These are phyloP conservation scores for Sminthurides aquaticus DNA, from an alignment of 2,888 invertebrate species.

Conservation along the genomic window DNA sequence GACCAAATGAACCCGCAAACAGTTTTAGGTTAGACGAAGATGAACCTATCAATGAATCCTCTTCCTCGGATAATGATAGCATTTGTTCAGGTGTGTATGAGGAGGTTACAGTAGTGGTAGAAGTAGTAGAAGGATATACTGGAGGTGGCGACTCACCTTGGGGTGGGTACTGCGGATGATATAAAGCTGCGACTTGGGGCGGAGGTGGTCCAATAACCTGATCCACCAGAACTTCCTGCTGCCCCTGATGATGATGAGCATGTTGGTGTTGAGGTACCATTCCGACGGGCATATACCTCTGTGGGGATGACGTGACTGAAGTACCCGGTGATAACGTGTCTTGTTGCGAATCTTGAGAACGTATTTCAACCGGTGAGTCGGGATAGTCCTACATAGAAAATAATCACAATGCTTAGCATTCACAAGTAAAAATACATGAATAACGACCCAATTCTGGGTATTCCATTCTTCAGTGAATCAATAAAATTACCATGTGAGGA, in stretches of 20 bases:
- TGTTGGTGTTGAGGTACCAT: constrained; percentile 13
- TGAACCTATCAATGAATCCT: constrained; percentile 15
- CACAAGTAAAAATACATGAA: too few species aligned
- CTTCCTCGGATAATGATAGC: neutral
- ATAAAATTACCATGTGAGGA: constrained; percentile 18
- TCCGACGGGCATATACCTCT: constrained; percentile 19
- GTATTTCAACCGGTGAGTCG: constrained; percentile 23
- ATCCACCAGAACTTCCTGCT: constrained; percentile 15
- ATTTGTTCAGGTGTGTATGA: constrained; percentile 3
- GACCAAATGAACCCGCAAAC: constrained; percentile 20
- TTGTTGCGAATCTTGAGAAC: constrained; percentile 24
- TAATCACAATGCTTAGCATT: too few species aligned
- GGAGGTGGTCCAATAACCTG: constrained; percentile 7
- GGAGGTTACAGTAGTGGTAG: constrained; percentile 10
- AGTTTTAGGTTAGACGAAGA: constrained; percentile 7
- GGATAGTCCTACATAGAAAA: constrained; percentile 21
- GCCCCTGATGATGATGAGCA: constrained; percentile 6
- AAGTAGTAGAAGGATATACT: neutral
- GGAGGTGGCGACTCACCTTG: constrained; percentile 20
- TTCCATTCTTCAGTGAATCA: neutral
- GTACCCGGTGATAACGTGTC: constrained; percentile 25
- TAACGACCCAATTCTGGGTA: too few species aligned
- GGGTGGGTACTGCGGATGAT: constrained; percentile 24
- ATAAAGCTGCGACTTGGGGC: constrained; percentile 7
- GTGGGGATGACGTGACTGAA: constrained; percentile 26